Base-by-base conservation (phyloP, 1,140 invertebrate species). In the Eueides isabella region DNA sequence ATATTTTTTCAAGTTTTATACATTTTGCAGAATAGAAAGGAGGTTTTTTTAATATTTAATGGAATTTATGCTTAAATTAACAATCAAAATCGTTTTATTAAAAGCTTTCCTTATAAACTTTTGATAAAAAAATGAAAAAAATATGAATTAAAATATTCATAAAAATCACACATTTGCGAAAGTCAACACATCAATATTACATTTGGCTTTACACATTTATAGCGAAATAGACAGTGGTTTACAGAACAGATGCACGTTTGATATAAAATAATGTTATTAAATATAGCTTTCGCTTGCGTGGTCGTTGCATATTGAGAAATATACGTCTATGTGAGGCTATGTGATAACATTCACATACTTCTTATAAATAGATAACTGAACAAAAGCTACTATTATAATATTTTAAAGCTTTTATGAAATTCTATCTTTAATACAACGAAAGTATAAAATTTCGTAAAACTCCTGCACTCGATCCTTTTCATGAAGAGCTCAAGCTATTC, bases 241-340 rank as follows among this genome's bases (percentile, higher is more conserved):
- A 55, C 26, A 19, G 19, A 55, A 26, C 48, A 55, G 48, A 55
- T 55, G 48, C 48, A 23, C 19, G 48, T 55, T 55, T 55, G 9
- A 26, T 55, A 55, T 55, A 55, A 55, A 55, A 55, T 55, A 55
- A 55, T 55, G 48, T 55, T 55, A 55, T 55, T 55, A 55, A 55
- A 55, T 23, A 23, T 23, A 55, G 19, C 48, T 55, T 23, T 55
- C 48, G 48, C 9, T 55, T 26, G 48, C 19, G 23, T 3, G 0
- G 48, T 55, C 48, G 48, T 55, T 55, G 12, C 23, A 55, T 55
- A 55, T 55, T 12, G n/a, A 12, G 23, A 55, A 55, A 55, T 55
- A 26, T 55, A 26, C n/a, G 41, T 23, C n/a, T 5, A 19, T 44
- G 9, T 55, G 19, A 11, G 19, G 23, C 0, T 55, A 19, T 55